Base-by-base conservation (phyloP, 2,113 vertebrate genomes). In the Tupaia chinensis region DNA sequence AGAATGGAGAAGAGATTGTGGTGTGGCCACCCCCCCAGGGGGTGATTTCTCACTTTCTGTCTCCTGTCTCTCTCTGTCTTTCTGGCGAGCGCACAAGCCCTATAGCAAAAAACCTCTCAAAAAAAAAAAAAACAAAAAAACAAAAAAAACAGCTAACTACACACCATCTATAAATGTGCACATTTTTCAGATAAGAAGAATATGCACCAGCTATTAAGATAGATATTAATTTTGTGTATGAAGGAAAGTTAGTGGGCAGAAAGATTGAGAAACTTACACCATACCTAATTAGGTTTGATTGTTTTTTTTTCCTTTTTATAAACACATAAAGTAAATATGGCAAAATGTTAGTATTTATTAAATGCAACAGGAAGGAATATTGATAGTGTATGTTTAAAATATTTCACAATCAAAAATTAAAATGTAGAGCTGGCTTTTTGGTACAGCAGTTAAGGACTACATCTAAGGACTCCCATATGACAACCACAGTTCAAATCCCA, bases 391-490 rank as follows among this genome's bases (percentile, higher is more conserved):
- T 87, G 7, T 25, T 94, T 96, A 19, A 94, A 94, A 69, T 94
- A 93, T 65, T 95, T 93, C 65, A 96, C 16, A 96, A 94, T 78
- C 83, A 95, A 96, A 97, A 96, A 73, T 78, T 92, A 94, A 66
- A 95, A 58, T 73, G 6, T 9, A 95, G 94, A 93, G 44, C 44
- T 44, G 44, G 44, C 44, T 44, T 44, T 44, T 44, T 44, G 44
- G 44, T 44, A 44, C 44, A 44, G 44, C 5, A 44, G 44, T 44
- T 44, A 44, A 44, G 44, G 3, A 44, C 44, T 44, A 44, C 44
- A 44, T 44, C 44, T 44, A 44, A 44, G 44, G 44, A 44, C 44
- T 32, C 44, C 44, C 44, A 44, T 44, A 44, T 44, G 44, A 44
- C 44, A 44, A 44, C 44, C 44, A 44, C 44, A 44, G 44, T 44